Percentiles rank a stretch among this genome's conserved stretches.
These are phyloP conservation scores for Protonemura montana DNA, from an alignment of 2,888 invertebrate genomes.

Conservation along the genomic window DNA sequence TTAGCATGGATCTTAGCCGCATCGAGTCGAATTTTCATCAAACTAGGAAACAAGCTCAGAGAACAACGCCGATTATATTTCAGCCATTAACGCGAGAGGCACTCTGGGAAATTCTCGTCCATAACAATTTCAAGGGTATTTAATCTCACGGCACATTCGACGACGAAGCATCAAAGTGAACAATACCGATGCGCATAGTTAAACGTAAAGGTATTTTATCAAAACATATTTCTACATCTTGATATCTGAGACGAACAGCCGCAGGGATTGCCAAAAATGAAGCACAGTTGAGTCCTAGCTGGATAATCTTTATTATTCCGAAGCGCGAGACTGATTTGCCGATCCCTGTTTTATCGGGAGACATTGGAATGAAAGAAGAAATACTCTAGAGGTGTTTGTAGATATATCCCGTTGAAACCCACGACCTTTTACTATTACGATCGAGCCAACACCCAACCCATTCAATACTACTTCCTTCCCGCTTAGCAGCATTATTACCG, in stretches of 20 bases:
- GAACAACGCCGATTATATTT: background rate
- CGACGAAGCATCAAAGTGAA: background rate
- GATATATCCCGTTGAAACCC: background rate
- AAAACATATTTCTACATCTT: background rate
- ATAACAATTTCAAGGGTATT: background rate
- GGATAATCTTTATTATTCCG: background rate
- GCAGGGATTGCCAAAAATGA: background rate
- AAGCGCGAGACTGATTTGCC: background rate
- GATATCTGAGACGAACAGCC: background rate
- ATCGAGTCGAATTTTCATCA: background rate
- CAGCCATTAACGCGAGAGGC: background rate
- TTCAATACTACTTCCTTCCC: conserved; percentile 12
- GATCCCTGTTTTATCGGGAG: conserved; percentile 4
- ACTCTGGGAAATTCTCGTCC: background rate
- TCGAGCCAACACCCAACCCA: conserved; percentile 12
- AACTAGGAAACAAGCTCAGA: background rate
- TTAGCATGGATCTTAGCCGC: background rate
- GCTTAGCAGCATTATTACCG: background rate
- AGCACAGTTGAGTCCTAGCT: background rate
- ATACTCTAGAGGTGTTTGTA: background rate
- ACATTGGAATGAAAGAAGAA: conserved; percentile 7
- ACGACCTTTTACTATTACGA: conserved; percentile 12
- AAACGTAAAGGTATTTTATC: background rate
- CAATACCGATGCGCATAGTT: background rate
- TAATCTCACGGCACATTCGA: too few species aligned